A percentile compares a stretch with the other conserved stretches of the same genome.
Conservation (phyloP, 2,113 vertebrate genomes). For the Pimephales promelas region DNA sequence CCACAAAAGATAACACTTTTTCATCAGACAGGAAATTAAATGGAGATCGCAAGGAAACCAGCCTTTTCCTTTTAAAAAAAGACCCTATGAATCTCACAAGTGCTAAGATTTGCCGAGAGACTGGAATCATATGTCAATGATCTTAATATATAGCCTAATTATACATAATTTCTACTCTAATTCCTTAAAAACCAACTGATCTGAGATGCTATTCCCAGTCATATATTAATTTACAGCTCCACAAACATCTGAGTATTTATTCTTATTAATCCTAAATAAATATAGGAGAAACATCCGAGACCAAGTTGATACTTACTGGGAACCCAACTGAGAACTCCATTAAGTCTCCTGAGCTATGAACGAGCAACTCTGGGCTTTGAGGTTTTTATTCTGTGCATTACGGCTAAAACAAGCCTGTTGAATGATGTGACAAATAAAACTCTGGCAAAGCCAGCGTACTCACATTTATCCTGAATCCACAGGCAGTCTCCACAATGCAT, state of each 20-base stretch:
- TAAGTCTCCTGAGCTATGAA: background rate
- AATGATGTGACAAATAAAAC: constrained; percentile 30
- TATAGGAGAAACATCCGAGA: background rate
- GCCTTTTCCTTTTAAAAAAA: background rate
- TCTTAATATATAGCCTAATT: background rate
- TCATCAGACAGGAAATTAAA: background rate
- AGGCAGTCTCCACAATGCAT: constrained; percentile 23
- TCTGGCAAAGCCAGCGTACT: background rate
- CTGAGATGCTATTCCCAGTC: background rate
- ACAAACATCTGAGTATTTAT: background rate
- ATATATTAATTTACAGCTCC: background rate
- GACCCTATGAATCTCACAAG: background rate
- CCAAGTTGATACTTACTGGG: background rate
- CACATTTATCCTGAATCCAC: constrained; percentile 21
- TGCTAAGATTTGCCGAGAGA: too few relatives aligned
- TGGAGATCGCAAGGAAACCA: background rate
- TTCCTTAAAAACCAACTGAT: background rate
- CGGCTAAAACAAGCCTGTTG: constrained; percentile 28
- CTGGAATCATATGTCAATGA: background rate
- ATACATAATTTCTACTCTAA: background rate
- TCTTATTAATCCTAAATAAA: background rate
- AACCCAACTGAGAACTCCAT: background rate
- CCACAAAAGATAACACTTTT: too few relatives aligned
- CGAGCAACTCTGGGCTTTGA: background rate
- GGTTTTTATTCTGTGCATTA: constrained; percentile 9